phyloP scores from a whole-genome alignment of 1,140 invertebrate genomes.

The Lanistes nyassanus region DNA sequence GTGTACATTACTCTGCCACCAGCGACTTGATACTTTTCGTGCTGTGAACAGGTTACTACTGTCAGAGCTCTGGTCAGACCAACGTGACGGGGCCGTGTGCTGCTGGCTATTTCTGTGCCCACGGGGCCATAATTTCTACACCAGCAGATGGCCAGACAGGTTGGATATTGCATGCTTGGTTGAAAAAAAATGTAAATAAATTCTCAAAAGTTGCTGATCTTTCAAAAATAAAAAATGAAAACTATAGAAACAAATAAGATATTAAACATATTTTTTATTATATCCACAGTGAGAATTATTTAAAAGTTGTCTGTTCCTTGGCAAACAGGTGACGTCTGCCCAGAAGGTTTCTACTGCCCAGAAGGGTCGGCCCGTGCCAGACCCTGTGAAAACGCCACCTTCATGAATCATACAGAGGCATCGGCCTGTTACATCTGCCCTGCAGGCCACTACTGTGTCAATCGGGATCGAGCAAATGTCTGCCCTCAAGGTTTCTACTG shows the following conservation, averaged over 20 bases:
- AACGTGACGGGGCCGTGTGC: conserved; percentile 50
- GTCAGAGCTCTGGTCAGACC: conserved; percentile 48
- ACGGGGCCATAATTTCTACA: conserved; percentile 49
- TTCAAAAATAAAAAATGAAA: no score
- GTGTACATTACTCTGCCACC: no score
- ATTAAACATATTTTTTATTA: conserved; percentile 17
- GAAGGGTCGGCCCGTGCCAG: conserved; percentile 43
- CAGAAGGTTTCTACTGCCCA: conserved; percentile 54
- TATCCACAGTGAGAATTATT: background rate
- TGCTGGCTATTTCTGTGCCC: conserved; percentile 59
- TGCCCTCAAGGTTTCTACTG: conserved; percentile 62
- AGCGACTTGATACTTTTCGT: no score
- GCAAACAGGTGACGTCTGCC: conserved; percentile 56
- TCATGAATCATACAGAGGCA: conserved; percentile 60
- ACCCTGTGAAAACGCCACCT: conserved; percentile 58
- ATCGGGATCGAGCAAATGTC: conserved; percentile 57
- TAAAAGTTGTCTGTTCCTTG: background rate
- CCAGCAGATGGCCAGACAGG: conserved; percentile 59
- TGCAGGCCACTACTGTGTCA: conserved; percentile 57
- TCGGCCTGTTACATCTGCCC: conserved; percentile 54
- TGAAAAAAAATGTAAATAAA: no score
- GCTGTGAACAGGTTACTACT: conserved; percentile 53
- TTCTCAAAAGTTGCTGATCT: no score
- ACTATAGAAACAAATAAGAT: no score
- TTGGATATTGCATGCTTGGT: background rate